These are phyloP conservation scores for Clarias pachynema DNA, from an alignment of 2,797 vertebrate species.

Conservation along the genomic window DNA sequence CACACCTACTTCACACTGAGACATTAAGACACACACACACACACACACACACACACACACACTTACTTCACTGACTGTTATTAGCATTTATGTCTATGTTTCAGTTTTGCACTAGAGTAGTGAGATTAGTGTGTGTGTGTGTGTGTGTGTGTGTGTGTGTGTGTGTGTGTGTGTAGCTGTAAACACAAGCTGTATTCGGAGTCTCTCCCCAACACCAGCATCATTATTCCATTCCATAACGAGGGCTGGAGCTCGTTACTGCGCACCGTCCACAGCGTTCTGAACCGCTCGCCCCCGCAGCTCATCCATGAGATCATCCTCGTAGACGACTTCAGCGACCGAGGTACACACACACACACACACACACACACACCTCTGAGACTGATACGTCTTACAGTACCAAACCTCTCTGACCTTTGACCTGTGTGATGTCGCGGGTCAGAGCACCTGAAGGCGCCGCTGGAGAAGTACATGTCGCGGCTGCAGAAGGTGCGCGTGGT, in stretches of 20 bases:
- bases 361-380: neutral
- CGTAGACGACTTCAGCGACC: constrained; percentile 97
- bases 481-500: constrained; percentile 89
- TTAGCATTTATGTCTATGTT: neutral
- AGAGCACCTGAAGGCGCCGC: constrained; percentile 89
- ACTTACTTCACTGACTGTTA: neutral
- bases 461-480: constrained; percentile 91
- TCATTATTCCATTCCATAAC: constrained; percentile 98
- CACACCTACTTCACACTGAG: neutral
- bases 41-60: neutral
- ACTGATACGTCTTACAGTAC: neutral
- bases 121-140: constrained; percentile 11
- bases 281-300: constrained; percentile 89
- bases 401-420: neutral
- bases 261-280: constrained; percentile 91
- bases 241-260: constrained; percentile 98
- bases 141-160: constrained; percentile 43
- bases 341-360: constrained; percentile 73
- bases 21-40: neutral
- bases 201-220: constrained; percentile 90
- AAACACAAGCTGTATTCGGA: constrained; percentile 85
- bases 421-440: neutral
- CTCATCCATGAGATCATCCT: constrained; percentile 92
- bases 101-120: neutral
- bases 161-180: constrained; percentile 76